Conservation (phyloP, 2,888 invertebrate genomes). For the Galeopsomyia nigrocyanea region DNA sequence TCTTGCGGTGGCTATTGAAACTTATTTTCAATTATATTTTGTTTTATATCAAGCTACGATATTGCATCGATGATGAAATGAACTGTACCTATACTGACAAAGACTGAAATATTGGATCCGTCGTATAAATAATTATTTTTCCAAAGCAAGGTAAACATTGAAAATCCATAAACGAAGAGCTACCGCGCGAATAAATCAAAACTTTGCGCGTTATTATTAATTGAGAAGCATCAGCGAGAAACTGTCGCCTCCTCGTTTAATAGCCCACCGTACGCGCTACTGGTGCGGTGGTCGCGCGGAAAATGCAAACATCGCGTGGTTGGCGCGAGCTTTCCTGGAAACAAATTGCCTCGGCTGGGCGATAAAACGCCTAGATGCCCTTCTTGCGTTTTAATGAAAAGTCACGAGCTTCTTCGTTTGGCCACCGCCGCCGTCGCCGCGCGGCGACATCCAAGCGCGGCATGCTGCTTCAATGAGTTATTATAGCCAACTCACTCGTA, state of each 20-base stretch:
- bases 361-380: conserved; percentile 53
- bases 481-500: conserved; percentile 55
- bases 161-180: too few species aligned
- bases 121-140: too few species aligned
- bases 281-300: neutral
- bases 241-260: conserved; percentile 38
- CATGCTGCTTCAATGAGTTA: conserved; percentile 55
- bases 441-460: conserved; percentile 59
- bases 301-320: conserved; percentile 19
- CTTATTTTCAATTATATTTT: too few species aligned
- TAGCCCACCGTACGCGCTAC: conserved; percentile 12
- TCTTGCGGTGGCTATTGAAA: too few species aligned
- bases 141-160: too few species aligned
- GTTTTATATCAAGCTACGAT: too few species aligned
- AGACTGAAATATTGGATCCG: too few species aligned
- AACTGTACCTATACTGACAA: too few species aligned
- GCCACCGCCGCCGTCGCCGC: conserved; percentile 54
- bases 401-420: conserved; percentile 49
- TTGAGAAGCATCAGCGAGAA: conserved; percentile 1
- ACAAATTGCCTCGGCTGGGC: conserved; percentile 54
- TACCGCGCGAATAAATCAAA: too few species aligned
- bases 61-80: too few species aligned
- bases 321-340: conserved; percentile 41
- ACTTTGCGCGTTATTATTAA: too few species aligned
- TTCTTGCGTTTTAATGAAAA: conserved; percentile 56